Evolutionary conservation across 2,113 vertebrate genomes (phyloP).

Genomic region (Ophthalmolycus amberensis): DNA sequence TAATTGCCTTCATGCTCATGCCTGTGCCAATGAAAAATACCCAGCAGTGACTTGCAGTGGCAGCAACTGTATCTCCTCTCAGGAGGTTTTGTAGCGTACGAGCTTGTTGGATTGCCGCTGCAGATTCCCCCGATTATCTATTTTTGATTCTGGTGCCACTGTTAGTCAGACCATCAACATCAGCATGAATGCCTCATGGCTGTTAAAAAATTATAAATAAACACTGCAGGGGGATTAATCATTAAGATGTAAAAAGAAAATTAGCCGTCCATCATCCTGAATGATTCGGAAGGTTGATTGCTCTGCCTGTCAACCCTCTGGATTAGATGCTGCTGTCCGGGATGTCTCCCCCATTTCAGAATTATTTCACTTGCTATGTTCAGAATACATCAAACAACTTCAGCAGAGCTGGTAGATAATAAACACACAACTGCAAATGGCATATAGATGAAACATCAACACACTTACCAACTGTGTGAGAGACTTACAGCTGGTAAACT

Average conservation of each 20-base stretch:
- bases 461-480: conserved; percentile 28
- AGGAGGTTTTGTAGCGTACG: conserved; percentile 20
- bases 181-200: conserved; percentile 43
- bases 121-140: conserved; percentile 26
- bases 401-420: not conserved
- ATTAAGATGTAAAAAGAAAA: conserved; percentile 63
- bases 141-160: conserved; percentile 51
- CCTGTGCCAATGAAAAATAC: conserved; percentile 57
- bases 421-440: not conserved
- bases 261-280: conserved; percentile 64
- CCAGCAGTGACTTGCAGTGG: conserved; percentile 56
- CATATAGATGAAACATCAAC: conserved; percentile 10
- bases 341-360: conserved; percentile 12
- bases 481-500: conserved; percentile 26
- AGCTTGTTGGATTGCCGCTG: conserved; percentile 21
- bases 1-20: conserved; percentile 71
- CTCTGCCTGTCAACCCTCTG: conserved; percentile 44
- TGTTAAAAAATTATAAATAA: conserved; percentile 58
- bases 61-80: conserved; percentile 39
- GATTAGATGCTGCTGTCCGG: conserved; percentile 36
- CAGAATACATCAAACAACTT: conserved; percentile 3
- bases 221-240: conserved; percentile 43
- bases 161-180: conserved; percentile 64
- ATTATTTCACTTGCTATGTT: conserved; percentile 12
- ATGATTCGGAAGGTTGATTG: conserved; percentile 48